phyloP scores from a whole-genome alignment of 2,888 invertebrate species.

The Nowickia ferox region DNA sequence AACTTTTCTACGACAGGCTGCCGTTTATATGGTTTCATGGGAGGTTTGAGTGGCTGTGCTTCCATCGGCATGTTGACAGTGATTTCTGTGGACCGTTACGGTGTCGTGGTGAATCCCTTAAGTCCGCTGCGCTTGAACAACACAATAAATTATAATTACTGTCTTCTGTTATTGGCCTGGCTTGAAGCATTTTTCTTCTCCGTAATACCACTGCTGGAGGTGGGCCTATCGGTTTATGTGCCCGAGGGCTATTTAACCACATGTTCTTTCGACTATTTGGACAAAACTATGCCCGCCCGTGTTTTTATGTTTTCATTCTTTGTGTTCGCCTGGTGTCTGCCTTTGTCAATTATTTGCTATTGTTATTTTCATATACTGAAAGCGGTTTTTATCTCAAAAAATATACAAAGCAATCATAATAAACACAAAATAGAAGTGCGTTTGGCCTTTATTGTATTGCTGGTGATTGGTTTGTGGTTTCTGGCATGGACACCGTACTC shows the following conservation, averaged over 20 bases:
- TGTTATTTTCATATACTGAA: slow-evolving; percentile 89
- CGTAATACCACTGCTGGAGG: slow-evolving; percentile 87
- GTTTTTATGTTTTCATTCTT: slow-evolving; percentile 90
- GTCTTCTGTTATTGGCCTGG: slow-evolving; percentile 87
- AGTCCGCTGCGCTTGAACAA: slow-evolving; percentile 87
- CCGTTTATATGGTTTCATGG: slow-evolving; percentile 90
- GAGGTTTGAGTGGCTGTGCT: slow-evolving; percentile 91
- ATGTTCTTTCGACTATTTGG: slow-evolving; percentile 93
- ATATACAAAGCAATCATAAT: slow-evolving; percentile 85
- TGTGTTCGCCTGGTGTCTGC: slow-evolving; percentile 89
- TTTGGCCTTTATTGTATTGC: slow-evolving; percentile 87
- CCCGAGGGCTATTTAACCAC: slow-evolving; percentile 93
- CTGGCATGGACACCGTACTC: slow-evolving; percentile 93
- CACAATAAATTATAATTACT: slow-evolving; percentile 85
- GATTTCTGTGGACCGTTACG: slow-evolving; percentile 92
- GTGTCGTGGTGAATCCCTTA: slow-evolving; percentile 91
- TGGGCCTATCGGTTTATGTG: slow-evolving; percentile 90
- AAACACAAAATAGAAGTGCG: slow-evolving; percentile 89
- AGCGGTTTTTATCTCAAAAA: slow-evolving; percentile 85
- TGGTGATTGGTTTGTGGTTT: slow-evolving; percentile 89
- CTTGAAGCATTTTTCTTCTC: slow-evolving; percentile 89
- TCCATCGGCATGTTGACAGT: slow-evolving; percentile 92
- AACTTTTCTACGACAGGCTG: slow-evolving; percentile 85
- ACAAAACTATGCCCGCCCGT: slow-evolving; percentile 85
- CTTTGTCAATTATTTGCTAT: slow-evolving; percentile 88